Percentiles rank a stretch among this genome's conserved stretches.
phyloP scores from a whole-genome alignment of 2,888 invertebrate genomes.

The Perizoma flavofasciatum region DNA sequence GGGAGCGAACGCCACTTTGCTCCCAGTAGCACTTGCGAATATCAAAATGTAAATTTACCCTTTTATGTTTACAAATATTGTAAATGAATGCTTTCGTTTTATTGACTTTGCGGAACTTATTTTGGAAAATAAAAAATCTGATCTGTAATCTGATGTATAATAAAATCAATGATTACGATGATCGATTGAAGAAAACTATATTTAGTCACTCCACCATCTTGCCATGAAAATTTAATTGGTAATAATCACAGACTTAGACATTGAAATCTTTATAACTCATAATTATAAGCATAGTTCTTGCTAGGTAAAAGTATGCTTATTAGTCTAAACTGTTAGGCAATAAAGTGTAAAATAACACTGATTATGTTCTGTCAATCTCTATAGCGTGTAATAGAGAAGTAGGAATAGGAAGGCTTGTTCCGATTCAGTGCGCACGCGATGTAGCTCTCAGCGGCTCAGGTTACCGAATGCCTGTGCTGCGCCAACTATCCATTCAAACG shows the following conservation, averaged over 20 bases:
- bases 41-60: conserved; percentile 84
- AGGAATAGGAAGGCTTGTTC: conserved; percentile 74
- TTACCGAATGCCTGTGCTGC: conserved; percentile 52
- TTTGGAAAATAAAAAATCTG: conserved; percentile 31
- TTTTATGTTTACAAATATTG: conserved; percentile 83
- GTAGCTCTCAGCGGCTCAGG: conserved; percentile 73
- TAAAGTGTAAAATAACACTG: conserved; percentile 58
- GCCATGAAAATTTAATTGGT: too few relatives aligned
- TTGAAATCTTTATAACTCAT: too few relatives aligned
- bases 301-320: background rate
- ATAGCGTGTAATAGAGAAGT: conserved; percentile 76
- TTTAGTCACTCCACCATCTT: too few relatives aligned
- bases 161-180: too few relatives aligned
- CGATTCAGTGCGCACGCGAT: conserved; percentile 67
- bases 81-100: conserved; percentile 81
- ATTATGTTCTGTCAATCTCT: conserved; percentile 67
- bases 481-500: conserved; percentile 30
- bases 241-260: too few relatives aligned
- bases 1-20: conserved; percentile 80
- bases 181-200: too few relatives aligned
- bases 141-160: too few relatives aligned
- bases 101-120: conserved; percentile 66
- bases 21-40: conserved; percentile 80
- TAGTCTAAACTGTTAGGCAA: conserved; percentile 42
- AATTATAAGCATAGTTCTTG: background rate